Conservation (phyloP, 30 jellyfish, hydroid and myxozoan genomes). For the Phacellophora camtschatica region DNA sequence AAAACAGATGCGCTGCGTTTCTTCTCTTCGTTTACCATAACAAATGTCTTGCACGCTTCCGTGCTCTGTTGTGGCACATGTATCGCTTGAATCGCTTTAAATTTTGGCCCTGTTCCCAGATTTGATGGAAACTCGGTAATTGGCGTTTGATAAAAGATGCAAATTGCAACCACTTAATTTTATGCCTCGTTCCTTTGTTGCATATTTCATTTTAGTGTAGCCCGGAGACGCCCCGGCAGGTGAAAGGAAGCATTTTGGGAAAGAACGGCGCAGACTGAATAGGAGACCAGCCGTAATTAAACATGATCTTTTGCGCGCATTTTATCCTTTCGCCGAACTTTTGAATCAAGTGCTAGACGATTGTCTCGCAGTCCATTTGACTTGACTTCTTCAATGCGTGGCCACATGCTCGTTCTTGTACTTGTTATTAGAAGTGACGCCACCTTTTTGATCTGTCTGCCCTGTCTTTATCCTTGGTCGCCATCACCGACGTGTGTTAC, state of each 20-base stretch:
- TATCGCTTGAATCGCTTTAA: too few relatives aligned
- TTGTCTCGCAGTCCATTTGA: slow-evolving; percentile 45
- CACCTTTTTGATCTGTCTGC: neutral
- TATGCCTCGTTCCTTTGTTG: too few relatives aligned
- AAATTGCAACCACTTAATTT: too few relatives aligned
- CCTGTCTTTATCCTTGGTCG: too few relatives aligned
- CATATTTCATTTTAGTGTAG: neutral
- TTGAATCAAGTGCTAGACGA: slow-evolving; percentile 44
- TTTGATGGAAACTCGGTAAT: too few relatives aligned
- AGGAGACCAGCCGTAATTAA: slow-evolving; percentile 26
- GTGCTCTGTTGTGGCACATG: too few relatives aligned
- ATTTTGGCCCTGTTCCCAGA: too few relatives aligned
- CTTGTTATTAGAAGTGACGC: neutral
- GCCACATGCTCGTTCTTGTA: neutral
- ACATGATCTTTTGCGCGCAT: slow-evolving; percentile 18
- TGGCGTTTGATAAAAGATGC: too few relatives aligned
- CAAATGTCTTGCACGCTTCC: too few relatives aligned
- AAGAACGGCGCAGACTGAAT: slow-evolving; percentile 16
- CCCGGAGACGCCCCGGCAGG: slow-evolving; percentile 3
- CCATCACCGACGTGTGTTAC: too few relatives aligned
- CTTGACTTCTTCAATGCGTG: slow-evolving; percentile 4
- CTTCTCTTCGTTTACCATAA: too few relatives aligned
- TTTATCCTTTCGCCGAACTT: neutral
- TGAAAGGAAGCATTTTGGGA: neutral
- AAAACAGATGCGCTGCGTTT: too few relatives aligned